Conservation (phyloP, 2,113 vertebrate genomes). For the Dryoscopus gambensis region DNA sequence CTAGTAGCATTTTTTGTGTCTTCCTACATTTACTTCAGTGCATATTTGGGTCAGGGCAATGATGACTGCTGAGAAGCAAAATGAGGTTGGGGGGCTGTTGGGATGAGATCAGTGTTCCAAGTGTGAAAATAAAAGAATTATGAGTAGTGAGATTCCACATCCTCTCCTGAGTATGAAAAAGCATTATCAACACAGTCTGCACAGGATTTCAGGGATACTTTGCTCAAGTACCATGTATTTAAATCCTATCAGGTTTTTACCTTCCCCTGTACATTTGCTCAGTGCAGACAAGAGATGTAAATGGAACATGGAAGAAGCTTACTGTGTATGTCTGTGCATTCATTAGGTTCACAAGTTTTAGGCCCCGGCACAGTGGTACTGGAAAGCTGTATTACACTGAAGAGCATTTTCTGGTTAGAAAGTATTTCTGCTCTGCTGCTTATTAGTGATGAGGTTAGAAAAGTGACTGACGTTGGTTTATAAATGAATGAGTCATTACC, state of each 20-base stretch:
- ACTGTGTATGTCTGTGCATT: not conserved
- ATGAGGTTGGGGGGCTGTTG: not conserved
- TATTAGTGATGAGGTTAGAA: not conserved
- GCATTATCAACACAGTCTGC: conserved; percentile 15
- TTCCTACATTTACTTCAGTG: not conserved
- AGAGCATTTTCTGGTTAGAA: not conserved
- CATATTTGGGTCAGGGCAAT: not conserved
- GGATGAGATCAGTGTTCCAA: not conserved
- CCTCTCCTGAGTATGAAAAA: not conserved
- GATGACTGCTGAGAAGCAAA: not conserved
- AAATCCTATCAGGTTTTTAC: not conserved
- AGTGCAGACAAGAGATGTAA: not conserved
- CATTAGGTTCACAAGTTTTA: not conserved
- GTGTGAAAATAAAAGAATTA: not conserved
- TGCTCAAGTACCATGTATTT: not conserved
- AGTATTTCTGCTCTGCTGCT: not conserved
- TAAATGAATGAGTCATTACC: not conserved
- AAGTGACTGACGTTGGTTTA: not conserved
- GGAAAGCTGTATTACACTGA: not conserved
- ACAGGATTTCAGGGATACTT: not conserved
- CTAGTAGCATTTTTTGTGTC: not conserved
- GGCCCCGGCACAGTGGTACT: not conserved
- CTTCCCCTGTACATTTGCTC: not conserved
- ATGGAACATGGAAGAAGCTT: not conserved
- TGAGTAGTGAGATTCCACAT: not conserved